Base-by-base conservation (phyloP, 2,888 invertebrate genomes). In the Aethes cnicana region DNA sequence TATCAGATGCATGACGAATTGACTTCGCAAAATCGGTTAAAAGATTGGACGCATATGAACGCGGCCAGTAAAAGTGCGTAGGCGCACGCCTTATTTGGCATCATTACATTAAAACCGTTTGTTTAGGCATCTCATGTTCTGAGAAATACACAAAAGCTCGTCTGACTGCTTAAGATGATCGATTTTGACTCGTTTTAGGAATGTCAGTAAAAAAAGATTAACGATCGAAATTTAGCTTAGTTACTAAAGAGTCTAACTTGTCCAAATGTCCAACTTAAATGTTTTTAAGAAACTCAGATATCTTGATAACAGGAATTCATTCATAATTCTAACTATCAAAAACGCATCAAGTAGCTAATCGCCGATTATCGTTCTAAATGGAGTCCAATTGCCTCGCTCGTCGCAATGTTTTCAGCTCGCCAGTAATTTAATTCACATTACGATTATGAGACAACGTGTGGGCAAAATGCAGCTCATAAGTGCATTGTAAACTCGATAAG, bases 401-500 rank as follows among this genome's bases (percentile, higher is more conserved):
- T 14, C 30, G 39, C 50, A 54, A 54, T 54, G 44, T 50, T 54
- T 77, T 75, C 74, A 77, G 75, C 71, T 76, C 77, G 72, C 75
- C 81, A 77, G 77, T 84, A 85, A 86, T 87, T 86, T 86, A 82
- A 86, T 85, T 82, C 84, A 81, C 52, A 52, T 52, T 46, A 52
- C 26, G 79, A 78, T 82, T 82, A 79, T 75, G 76, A 76, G 79
- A 79, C 76, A 69, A 67, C 63, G 87, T 81, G 85, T 86, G 78
- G 87, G 86, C 77, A 73, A 77, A 80, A 70, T 77, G 83, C 81
- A 77, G 75, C 76, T 78, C 77, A 74, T 85, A 81, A 86, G 79
- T 83, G 85, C 75, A 84, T 81, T 85, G 78, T 85, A 84, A 84
- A 84, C 84, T 83, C 81, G 85, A 85, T 84, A 82, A 84, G 80